A percentile compares a stretch with the other conserved stretches of the same genome.
Evolutionary conservation across 2,797 vertebrate genomes (phyloP).

Genomic region (Premnoplex brunnescens): DNA sequence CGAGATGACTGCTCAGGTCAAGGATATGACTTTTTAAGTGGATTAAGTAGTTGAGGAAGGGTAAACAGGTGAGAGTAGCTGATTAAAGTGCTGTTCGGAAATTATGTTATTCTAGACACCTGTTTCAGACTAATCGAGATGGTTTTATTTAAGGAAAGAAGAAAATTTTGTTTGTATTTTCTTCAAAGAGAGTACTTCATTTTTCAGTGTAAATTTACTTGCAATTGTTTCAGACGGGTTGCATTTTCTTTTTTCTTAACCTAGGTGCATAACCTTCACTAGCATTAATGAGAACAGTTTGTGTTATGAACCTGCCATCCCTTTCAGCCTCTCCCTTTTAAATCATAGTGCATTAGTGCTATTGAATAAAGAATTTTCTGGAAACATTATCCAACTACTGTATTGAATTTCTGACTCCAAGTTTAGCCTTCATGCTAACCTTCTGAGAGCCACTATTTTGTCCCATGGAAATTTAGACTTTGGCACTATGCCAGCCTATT

Average conservation of each 20-base stretch:
- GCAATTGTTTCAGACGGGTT: not conserved
- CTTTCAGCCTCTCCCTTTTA: constrained; percentile 1
- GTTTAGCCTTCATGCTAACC: not conserved
- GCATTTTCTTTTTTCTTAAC: not conserved
- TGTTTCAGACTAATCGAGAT: not conserved
- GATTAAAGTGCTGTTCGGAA: constrained; percentile 43
- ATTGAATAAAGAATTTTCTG: constrained; percentile 8
- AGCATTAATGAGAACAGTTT: not conserved
- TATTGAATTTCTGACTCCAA: constrained; percentile 10
- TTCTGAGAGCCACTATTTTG: not conserved
- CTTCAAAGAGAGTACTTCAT: not conserved
- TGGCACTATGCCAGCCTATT: not conserved
- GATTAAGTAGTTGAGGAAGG: constrained; percentile 19
- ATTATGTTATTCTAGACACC: not conserved
- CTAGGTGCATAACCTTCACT: not conserved
- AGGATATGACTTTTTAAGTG: constrained; percentile 8
- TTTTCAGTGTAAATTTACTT: constrained; percentile 12
- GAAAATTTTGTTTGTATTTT: not conserved
- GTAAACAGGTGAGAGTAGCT: constrained; percentile 15
- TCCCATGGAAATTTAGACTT: not conserved
- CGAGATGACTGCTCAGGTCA: not conserved
- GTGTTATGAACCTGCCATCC: not conserved
- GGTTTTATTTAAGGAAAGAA: not conserved
- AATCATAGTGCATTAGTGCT: constrained; percentile 4
- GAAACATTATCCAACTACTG: constrained; percentile 8